A percentile compares a stretch with the other conserved stretches of the same genome.
phyloP scores from a whole-genome alignment of 2,797 vertebrate species.

The Parauchenoglanis ngamensis region DNA sequence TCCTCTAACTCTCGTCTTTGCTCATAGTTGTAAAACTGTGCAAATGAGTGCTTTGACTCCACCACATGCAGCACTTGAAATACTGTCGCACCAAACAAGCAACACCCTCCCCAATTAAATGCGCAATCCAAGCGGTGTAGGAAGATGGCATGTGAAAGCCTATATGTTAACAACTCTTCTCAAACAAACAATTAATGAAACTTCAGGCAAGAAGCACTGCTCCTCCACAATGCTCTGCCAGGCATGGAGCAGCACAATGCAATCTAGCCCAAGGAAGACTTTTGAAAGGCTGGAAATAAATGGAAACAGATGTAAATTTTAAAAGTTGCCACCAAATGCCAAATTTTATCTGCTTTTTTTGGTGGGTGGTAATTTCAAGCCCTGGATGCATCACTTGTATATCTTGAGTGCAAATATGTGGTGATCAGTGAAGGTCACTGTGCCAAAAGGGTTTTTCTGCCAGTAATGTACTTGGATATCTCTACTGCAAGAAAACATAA shows the following conservation, averaged over 20 bases:
- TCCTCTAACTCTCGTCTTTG: constrained; percentile 40
- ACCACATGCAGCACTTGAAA: constrained; percentile 39
- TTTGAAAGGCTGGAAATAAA: constrained; percentile 2
- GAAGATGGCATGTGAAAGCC: constrained; percentile 46
- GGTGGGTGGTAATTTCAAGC: not conserved
- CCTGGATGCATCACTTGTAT: not conserved
- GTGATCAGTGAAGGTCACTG: not conserved
- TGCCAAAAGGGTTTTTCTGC: not conserved
- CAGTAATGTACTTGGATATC: not conserved
- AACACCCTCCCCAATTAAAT: constrained; percentile 47
- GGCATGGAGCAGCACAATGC: not conserved
- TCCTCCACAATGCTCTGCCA: constrained; percentile 8
- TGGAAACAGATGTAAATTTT: not conserved
- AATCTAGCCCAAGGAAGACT: constrained; percentile 17
- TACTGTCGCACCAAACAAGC: constrained; percentile 50
- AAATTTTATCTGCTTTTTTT: constrained; percentile 4
- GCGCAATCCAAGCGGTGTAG: constrained; percentile 35
- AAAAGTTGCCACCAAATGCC: not conserved
- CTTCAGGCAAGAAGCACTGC: constrained; percentile 27
- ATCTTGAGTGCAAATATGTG: not conserved
- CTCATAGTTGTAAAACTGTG: constrained; percentile 53
- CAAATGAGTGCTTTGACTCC: constrained; percentile 51
- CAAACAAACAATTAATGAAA: constrained; percentile 54
- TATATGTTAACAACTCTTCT: constrained; percentile 25
- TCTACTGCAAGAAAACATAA: not conserved